phyloP scores from a whole-genome alignment of 2,888 invertebrate genomes.

The Antheraea yamamai region DNA sequence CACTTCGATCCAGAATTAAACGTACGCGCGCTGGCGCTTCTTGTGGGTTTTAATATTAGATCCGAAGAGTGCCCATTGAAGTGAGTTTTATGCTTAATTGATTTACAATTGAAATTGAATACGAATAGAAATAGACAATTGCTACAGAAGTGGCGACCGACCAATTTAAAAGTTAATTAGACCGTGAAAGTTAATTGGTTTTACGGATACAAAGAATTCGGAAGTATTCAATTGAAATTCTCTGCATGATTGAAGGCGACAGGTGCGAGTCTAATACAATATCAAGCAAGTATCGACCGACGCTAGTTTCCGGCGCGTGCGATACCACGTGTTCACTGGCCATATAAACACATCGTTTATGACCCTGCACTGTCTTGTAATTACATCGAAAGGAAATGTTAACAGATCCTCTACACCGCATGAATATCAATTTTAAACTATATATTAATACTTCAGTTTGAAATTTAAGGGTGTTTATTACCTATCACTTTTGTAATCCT shows the following conservation, averaged over 20 bases:
- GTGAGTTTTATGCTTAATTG: slow-evolving; percentile 3
- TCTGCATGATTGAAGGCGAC: slow-evolving; percentile 49
- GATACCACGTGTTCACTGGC: slow-evolving; percentile 61
- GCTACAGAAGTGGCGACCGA: background rate
- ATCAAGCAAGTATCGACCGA: slow-evolving; percentile 50
- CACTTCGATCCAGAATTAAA: slow-evolving; percentile 63
- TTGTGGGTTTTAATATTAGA: slow-evolving; percentile 42
- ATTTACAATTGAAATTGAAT: background rate
- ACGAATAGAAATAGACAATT: background rate
- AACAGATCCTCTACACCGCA: slow-evolving; percentile 35
- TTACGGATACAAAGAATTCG: slow-evolving; percentile 34
- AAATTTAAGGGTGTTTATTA: slow-evolving; percentile 2
- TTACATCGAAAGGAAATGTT: slow-evolving; percentile 49
- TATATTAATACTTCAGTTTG: background rate
- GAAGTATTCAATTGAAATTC: slow-evolving; percentile 52
- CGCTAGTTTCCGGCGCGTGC: slow-evolving; percentile 65
- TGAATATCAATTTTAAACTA: slow-evolving; percentile 24
- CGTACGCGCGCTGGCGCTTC: slow-evolving; percentile 54
- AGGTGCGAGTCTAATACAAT: slow-evolving; percentile 57
- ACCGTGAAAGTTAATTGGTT: slow-evolving; percentile 16
- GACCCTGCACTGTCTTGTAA: slow-evolving; percentile 49
- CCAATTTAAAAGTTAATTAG: slow-evolving; percentile 14
- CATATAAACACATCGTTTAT: slow-evolving; percentile 48
- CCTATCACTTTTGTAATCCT: background rate
- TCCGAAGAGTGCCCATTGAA: background rate